phyloP scores from a whole-genome alignment of 2,113 vertebrate genomes.

The Pao palembangensis region DNA sequence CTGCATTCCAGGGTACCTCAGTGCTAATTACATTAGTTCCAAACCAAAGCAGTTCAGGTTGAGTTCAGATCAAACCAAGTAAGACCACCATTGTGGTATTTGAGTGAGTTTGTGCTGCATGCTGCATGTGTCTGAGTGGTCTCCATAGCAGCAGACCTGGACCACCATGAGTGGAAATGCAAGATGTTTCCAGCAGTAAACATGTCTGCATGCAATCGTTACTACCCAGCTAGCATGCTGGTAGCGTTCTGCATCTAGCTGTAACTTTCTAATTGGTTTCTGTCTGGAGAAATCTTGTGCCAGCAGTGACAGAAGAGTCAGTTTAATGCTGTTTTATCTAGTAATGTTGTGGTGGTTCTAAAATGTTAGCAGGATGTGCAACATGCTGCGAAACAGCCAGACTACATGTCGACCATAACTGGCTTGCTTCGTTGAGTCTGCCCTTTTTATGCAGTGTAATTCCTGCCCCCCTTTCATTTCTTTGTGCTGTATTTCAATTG shows the following conservation, averaged over 20 bases:
- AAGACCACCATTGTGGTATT: too few relatives aligned
- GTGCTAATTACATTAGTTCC: background rate
- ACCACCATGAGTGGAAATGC: constrained; percentile 22
- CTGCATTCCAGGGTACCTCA: background rate
- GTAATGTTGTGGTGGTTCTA: constrained; percentile 22
- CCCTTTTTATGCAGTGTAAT: background rate
- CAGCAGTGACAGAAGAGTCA: constrained; percentile 12
- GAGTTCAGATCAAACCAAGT: background rate
- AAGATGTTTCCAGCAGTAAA: background rate
- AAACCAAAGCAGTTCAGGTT: background rate
- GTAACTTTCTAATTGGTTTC: constrained; percentile 31
- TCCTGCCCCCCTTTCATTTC: background rate
- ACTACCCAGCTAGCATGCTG: background rate
- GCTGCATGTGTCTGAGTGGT: constrained; percentile 12
- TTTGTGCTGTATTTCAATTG: constrained; percentile 10
- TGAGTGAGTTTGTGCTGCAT: constrained; percentile 2
- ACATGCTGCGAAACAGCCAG: background rate
- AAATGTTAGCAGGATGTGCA: constrained; percentile 27
- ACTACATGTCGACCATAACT: background rate
- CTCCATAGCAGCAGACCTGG: constrained; percentile 2
- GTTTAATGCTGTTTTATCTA: constrained; percentile 25
- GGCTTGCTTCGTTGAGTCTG: background rate
- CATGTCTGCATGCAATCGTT: background rate
- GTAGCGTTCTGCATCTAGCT: background rate
- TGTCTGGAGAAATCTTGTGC: constrained; percentile 18